Base-by-base conservation (phyloP, 2,888 invertebrate genomes). In the Poecilobothrus nobilitatus region DNA sequence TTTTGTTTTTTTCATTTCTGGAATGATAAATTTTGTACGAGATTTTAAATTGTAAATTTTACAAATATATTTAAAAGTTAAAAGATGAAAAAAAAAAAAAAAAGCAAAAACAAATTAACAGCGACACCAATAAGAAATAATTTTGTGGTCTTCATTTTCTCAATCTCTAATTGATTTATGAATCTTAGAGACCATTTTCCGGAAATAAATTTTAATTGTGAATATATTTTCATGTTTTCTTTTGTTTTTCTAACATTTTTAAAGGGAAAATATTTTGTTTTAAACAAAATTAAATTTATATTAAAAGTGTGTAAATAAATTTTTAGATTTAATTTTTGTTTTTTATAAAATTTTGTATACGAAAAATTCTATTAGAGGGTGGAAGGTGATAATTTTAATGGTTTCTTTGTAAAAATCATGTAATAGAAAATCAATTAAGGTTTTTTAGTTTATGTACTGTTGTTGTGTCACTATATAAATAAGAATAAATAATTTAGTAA, bases 391-490 rank as follows among this genome's bases (percentile, higher is more conserved):
- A 53, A 53, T 53, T 53, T 53, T 53, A 53, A 53, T 53, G 53
- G 53, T 18, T 53, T 53, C 53, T 53, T 53, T 53, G 53, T 41
- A 53, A 53, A 53, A 53, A 18, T 6, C 6, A 53, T 18, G 53
- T 53, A 53, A 53, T 53, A 53, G 53, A 53, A 53, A 53, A 53
- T 53, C 53, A 53, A 53, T 53, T 53, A 53, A 53, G 53, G 15
- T 53, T 53, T 27, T n/a, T 53, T 53, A 53, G 53, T 53, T 53
- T 53, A 53, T 53, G 12, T 37, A 37, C 27, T 27, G 27, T 4
- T 53, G 53, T 18, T 15, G 18, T 37, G 1, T 5, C 37, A 37
- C 12, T 37, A 10, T 37, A 37, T 37, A 37, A 12, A 12, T 37
- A 37, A 37, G 5, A 37, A 37, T 8, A 37, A 37, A 8, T 37